Base-by-base conservation (phyloP, 2,888 invertebrate genomes). In the Ctena decussata region DNA sequence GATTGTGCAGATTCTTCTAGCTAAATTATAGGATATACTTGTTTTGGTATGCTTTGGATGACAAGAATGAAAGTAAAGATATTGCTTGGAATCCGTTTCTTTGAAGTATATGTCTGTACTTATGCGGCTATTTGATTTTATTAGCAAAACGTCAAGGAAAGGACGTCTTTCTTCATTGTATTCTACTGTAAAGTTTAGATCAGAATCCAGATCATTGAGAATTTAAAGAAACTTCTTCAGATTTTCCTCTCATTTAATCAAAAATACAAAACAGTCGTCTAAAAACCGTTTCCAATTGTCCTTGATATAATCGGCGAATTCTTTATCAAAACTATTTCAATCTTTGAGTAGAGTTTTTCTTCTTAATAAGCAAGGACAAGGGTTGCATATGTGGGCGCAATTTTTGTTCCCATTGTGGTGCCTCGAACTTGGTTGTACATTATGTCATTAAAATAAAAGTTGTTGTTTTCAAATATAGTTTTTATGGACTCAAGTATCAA, bases 261-360 rank as follows among this genome's bases (percentile, higher is more conserved):
- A 77, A 69, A 77, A 69, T 12, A 77, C 57, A 32, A 77, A 77
- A 70, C 77, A 77, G n/a, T 77, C 77, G 60, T 77, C 77, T 39
- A 77, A 41, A 44, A 69, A 70, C 15, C 30, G 44, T 46, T 46
- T 44, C 41, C 32, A 77, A 21, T 24, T 32, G 41, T 69, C n/a
- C 27, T 65, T 24, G 18, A 77, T 60, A 21, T 21, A 60, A 30
- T 12, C 27, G 3, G 60, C 30, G 30, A 60, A 60, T 27, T 60
- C 60, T 30, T 60, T 60, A 12, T 30, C 60, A 27, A 27, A 60
- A 1, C 27, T 60, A 30, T 60, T 60, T 60, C 60, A 27, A 30
- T 6, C 18, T 60, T 5, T 12, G 60, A 60, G 30, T 30, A 60
- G 3, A 60, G 53, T 60, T 24, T 27, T 30, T 60, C 60, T 60